Evolutionary conservation across 2,888 invertebrate genomes (phyloP).

Genomic region (Lissocephala sabroskyi): DNA sequence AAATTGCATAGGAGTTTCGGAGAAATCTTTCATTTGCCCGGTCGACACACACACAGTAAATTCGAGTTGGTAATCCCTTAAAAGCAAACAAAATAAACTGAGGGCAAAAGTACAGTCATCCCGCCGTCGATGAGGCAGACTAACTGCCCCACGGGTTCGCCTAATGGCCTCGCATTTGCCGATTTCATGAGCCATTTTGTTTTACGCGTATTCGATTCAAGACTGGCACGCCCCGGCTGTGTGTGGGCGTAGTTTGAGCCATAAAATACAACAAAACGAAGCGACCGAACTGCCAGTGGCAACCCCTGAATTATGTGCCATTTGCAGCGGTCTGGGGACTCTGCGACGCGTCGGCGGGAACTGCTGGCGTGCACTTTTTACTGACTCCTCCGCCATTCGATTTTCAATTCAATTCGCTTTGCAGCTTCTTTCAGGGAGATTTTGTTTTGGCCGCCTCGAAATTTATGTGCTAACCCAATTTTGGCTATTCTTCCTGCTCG

Average conservation of each 20-base stretch:
- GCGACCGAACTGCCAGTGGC: slow-evolving; percentile 13
- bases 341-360: slow-evolving; percentile 8
- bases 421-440: slow-evolving; percentile 8
- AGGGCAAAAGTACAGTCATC: too few species aligned
- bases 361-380: slow-evolving; percentile 23
- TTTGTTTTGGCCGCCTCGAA: slow-evolving; percentile 8
- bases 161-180: slow-evolving; percentile 22
- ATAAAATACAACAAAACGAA: slow-evolving; percentile 17
- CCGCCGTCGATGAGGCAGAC: too few species aligned
- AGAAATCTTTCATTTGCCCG: too few species aligned
- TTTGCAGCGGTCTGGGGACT: slow-evolving; percentile 12
- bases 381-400: slow-evolving; percentile 19
- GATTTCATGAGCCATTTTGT: slow-evolving; percentile 23
- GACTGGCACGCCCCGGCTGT: slow-evolving; percentile 21
- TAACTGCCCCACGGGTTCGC: background rate
- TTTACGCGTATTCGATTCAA: slow-evolving; percentile 19
- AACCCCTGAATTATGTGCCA: slow-evolving; percentile 21
- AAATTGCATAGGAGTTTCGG: too few species aligned
- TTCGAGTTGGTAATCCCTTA: too few species aligned
- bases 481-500: slow-evolving; percentile 11
- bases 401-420: slow-evolving; percentile 14
- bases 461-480: slow-evolving; percentile 24
- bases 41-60: too few species aligned
- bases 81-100: too few species aligned
- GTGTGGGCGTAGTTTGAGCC: slow-evolving; percentile 19